Conservation (phyloP, 2,888 invertebrate species). For the Endomychus coccineus region DNA sequence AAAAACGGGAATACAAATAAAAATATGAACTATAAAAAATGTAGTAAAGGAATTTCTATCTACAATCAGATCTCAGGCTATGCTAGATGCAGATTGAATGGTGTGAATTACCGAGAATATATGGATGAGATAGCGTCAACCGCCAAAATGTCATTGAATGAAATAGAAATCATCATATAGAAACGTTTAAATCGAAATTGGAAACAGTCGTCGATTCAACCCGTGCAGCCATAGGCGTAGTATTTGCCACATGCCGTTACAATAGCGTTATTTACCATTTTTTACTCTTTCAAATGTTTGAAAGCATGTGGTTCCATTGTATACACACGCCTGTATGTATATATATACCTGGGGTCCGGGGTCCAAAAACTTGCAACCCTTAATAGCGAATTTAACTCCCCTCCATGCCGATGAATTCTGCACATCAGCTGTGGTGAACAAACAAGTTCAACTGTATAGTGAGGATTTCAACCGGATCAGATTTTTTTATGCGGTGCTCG, state of each 20-base stretch:
- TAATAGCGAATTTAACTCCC: constrained; percentile 27
- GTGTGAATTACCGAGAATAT: too few relatives aligned
- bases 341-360: constrained; percentile 31
- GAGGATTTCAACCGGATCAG: constrained; percentile 10
- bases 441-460: constrained; percentile 26
- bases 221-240: constrained; percentile 5
- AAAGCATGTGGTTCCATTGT: constrained; percentile 38
- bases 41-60: too few relatives aligned
- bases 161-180: too few relatives aligned
- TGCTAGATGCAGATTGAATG: too few relatives aligned
- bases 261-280: constrained; percentile 38
- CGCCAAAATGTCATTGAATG: too few relatives aligned
- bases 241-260: constrained; percentile 37
- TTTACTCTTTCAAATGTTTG: constrained; percentile 28
- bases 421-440: constrained; percentile 39
- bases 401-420: constrained; percentile 28
- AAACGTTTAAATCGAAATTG: constrained; percentile 13
- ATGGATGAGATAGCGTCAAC: too few relatives aligned
- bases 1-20: too few relatives aligned
- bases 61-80: too few relatives aligned
- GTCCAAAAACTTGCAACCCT: constrained; percentile 31
- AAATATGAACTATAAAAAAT: too few relatives aligned
- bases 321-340: constrained; percentile 25
- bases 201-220: constrained; percentile 12
- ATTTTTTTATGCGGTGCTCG: constrained; percentile 19